Conservation (phyloP, 2,888 invertebrate genomes). For the Phanerotoma sp. region DNA sequence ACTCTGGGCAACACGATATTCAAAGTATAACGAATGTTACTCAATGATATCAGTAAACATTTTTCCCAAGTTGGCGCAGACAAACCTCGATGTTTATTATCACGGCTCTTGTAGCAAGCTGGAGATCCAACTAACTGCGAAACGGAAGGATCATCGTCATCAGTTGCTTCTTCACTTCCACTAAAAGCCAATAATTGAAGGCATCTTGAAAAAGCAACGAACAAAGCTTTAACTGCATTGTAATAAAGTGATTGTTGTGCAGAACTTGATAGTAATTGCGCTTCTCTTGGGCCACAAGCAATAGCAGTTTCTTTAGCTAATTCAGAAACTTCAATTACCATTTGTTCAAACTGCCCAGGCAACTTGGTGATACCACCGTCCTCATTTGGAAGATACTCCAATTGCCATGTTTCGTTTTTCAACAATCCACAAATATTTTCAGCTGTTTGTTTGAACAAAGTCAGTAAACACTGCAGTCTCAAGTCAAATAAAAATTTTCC, state of each 20-base stretch:
- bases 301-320: constrained; percentile 71
- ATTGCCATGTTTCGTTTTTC: constrained; percentile 81
- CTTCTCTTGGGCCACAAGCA: constrained; percentile 70
- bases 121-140: constrained; percentile 69
- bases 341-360: constrained; percentile 72
- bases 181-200: constrained; percentile 73
- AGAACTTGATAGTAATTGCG: constrained; percentile 61
- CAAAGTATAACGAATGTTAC: constrained; percentile 85
- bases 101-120: constrained; percentile 54
- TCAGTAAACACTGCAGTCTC: constrained; percentile 81
- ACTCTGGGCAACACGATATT: constrained; percentile 73
- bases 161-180: constrained; percentile 66
- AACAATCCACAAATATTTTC: constrained; percentile 73
- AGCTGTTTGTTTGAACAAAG: constrained; percentile 81
- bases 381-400: constrained; percentile 75
- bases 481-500: constrained; percentile 84
- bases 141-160: constrained; percentile 61
- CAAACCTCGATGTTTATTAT: constrained; percentile 46
- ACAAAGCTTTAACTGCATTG: constrained; percentile 49
- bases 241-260: constrained; percentile 52
- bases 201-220: constrained; percentile 59
- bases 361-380: constrained; percentile 83
- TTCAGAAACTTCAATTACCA: constrained; percentile 73
- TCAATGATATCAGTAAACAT: constrained; percentile 79
- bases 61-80: constrained; percentile 69